Percentiles rank a stretch among this genome's conserved stretches.
Conservation (phyloP, 2,888 invertebrate species). For the Hemistola chrysoprasaria region DNA sequence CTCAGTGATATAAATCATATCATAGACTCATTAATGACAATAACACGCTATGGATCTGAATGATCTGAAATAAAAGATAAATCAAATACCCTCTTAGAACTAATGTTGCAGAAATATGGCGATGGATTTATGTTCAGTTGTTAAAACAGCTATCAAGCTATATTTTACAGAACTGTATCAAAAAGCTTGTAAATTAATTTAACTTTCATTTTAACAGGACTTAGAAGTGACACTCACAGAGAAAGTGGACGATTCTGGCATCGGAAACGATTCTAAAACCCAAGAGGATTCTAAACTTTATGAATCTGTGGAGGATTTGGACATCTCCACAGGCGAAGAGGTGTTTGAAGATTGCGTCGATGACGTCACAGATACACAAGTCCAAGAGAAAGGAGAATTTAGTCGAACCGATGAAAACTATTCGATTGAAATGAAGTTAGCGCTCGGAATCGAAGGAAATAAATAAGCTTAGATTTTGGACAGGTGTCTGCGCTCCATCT, state of each 20-base stretch:
- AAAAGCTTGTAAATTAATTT: too few species aligned
- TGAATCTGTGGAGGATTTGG: conserved; percentile 10
- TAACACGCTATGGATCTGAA: too few species aligned
- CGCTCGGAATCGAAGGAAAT: conserved; percentile 48
- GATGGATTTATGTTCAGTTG: too few species aligned
- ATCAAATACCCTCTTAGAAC: too few species aligned
- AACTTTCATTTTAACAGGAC: background rate
- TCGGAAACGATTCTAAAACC: conserved; percentile 24
- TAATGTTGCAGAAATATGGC: too few species aligned
- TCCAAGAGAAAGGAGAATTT: conserved; percentile 28
- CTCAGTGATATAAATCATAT: too few species aligned
- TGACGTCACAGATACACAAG: conserved; percentile 27
- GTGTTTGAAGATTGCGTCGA: conserved; percentile 65
- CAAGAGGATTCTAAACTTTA: conserved; percentile 15
- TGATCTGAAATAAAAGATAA: too few species aligned
- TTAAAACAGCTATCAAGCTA: too few species aligned
- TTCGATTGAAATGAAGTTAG: conserved; percentile 71
- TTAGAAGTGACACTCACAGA: background rate
- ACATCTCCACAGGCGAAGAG: conserved; percentile 44
- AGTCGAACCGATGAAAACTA: conserved; percentile 55
- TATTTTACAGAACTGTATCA: too few species aligned
- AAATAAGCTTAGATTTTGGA: conserved; percentile 8
- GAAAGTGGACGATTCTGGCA: conserved; percentile 33
- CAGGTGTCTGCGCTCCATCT: too few species aligned
- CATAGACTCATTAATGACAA: too few species aligned